Evolutionary conservation across 2,888 invertebrate species (phyloP), one percentile per base, ranked within the genome.

Genomic region (Halictus quadricinctus): DNA sequence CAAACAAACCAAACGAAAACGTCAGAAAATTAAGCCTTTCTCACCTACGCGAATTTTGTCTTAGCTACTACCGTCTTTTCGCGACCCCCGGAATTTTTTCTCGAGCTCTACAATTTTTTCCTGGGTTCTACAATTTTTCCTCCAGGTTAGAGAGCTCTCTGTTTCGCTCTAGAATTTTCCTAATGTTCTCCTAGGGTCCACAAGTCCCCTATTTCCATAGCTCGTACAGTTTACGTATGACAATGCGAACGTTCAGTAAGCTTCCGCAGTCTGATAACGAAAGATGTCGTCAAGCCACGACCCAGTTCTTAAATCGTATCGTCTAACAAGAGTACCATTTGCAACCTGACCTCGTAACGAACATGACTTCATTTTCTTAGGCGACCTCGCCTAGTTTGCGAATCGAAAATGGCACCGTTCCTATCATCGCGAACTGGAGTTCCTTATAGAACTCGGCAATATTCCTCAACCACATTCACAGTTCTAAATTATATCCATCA

Each of bases 1-100:
- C 25, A 92, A 93, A 74, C 74, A 83, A 69, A 41, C 15, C 15
- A 29, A 41, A n/a, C 8, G n/a, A n/a, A 21, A 69, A 8, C 8
- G 18, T 69, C 41, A 41, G 21, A 69, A 41, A 41, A 41, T 41
- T 12, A 41, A 36, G 18, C 25, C 12, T 25, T 60, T n/a, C 10
- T 12, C 12, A 13, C 58, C 18, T 50, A 50, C 18, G 1, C 50
- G 1, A 50, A 50, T 18, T 18, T 18, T 18, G 5, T 48, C 48
- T 15, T 15, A 18, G 6, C 18, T 18, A 6, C 2, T 6, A 54
- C 7, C 8, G 18, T 50, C 6, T 21, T 8, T 2, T 21, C 15
- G 48, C 2, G 18, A 50, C 6, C 18, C 18, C 18, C 21, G 8
- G 2, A 8, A 54, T 54, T 21, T 54, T 21, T 54, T 21, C 21